Conservation (phyloP, 2,113 vertebrate genomes). For the Apus apus region DNA sequence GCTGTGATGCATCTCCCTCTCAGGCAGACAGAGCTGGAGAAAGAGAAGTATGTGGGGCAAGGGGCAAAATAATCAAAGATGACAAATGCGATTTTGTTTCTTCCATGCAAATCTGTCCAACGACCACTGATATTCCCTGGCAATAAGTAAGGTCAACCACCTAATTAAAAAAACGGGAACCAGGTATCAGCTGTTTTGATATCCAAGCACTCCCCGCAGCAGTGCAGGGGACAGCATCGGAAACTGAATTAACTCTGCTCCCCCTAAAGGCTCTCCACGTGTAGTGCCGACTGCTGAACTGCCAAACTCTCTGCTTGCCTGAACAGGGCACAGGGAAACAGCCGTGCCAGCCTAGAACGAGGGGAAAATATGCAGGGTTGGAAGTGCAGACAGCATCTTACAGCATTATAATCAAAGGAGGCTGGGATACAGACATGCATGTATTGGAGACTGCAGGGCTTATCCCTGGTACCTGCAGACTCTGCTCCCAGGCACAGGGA, state of each 20-base stretch:
- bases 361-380: not conserved
- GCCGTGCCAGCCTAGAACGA: rapidly evolving
- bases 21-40: not conserved
- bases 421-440: not conserved
- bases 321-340: not conserved
- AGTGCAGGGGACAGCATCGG: not conserved
- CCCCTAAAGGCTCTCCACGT: not conserved
- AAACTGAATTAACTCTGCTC: not conserved
- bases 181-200: not conserved
- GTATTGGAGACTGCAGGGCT: not conserved
- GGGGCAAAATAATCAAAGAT: not conserved
- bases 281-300: not conserved
- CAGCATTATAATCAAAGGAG: not conserved
- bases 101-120: not conserved
- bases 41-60: not conserved
- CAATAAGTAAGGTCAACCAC: not conserved
- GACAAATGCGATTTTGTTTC: not conserved
- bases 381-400: not conserved
- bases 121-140: not conserved
- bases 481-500: not conserved
- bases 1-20: not conserved
- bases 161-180: not conserved
- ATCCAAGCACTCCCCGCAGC: not conserved
- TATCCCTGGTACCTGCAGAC: not conserved
- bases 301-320: not conserved